Conservation (phyloP, 1,140 invertebrate genomes). For the Drosophila arizonae region DNA sequence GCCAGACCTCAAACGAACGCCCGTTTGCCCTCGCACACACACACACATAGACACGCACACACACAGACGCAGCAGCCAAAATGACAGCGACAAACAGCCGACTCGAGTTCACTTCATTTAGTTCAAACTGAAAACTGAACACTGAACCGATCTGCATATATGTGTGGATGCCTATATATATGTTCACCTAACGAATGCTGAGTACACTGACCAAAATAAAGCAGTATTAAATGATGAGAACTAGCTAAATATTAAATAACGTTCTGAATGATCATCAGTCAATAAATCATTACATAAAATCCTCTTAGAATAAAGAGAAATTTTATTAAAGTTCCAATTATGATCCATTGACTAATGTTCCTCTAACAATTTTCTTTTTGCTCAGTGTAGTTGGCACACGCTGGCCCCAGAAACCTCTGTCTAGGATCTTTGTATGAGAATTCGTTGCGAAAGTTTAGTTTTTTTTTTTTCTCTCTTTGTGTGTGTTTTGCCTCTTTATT, state of each 20-base stretch:
- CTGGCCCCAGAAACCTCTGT: slow-evolving; percentile 14
- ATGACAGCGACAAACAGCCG: slow-evolving; percentile 54
- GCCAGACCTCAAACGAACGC: slow-evolving; percentile 60
- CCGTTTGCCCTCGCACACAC: slow-evolving; percentile 54
- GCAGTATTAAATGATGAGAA: not conserved
- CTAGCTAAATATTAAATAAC: too few relatives aligned
- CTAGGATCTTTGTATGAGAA: slow-evolving; percentile 33
- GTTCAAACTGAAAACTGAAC: slow-evolving; percentile 51
- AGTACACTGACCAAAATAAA: slow-evolving; percentile 35
- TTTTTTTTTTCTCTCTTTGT: not conserved
- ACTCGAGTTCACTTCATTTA: slow-evolving; percentile 58
- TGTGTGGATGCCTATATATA: slow-evolving; percentile 6
- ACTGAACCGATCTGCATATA: slow-evolving; percentile 55
- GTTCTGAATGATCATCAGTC: too few relatives aligned
- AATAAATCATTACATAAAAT: too few relatives aligned
- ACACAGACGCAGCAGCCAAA: slow-evolving; percentile 33
- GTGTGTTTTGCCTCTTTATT: slow-evolving; percentile 5
- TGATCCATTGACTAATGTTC: too few relatives aligned
- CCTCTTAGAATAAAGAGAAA: too few relatives aligned
- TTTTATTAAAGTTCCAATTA: too few relatives aligned
- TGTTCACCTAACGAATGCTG: not conserved
- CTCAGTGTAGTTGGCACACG: slow-evolving; percentile 37
- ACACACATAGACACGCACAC: slow-evolving; percentile 17
- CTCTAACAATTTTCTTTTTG: not conserved
- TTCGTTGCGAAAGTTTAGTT: slow-evolving; percentile 42